phyloP scores from a whole-genome alignment of 2,888 invertebrate species.

The Arenicola marina region DNA sequence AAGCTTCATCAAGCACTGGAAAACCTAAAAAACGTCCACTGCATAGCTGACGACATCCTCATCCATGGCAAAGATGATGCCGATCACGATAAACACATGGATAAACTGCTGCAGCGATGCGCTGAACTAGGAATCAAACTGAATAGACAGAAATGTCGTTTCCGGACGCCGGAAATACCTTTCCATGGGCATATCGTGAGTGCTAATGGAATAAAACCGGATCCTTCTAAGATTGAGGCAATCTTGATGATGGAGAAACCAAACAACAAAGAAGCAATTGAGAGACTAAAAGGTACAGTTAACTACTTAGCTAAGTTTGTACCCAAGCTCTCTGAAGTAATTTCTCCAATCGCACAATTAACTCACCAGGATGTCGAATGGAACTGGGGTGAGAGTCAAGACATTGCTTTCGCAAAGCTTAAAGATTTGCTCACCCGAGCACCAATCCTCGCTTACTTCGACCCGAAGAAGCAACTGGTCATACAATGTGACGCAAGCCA shows the following conservation, averaged over 20 bases:
- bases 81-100: background rate
- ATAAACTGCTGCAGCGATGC: constrained; percentile 10
- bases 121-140: constrained; percentile 1
- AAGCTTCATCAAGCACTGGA: constrained; percentile 11
- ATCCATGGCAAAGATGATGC: constrained; percentile 7
- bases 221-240: constrained; percentile 12
- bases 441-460: constrained; percentile 12
- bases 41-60: constrained; percentile 18
- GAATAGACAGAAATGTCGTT: background rate
- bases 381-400: constrained; percentile 8
- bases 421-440: constrained; percentile 12
- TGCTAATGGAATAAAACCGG: constrained; percentile 1
- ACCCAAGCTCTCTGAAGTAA: background rate
- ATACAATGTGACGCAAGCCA: constrained; percentile 23
- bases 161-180: background rate
- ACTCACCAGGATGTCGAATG: background rate
- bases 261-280: background rate
- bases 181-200: constrained; percentile 5
- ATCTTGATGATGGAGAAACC: background rate
- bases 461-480: constrained; percentile 6
- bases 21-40: constrained; percentile 3
- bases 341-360: background rate
- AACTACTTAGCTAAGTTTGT: background rate
- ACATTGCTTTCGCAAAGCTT: constrained; percentile 9
- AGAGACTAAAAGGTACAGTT: background rate